Evolutionary conservation across 2,888 invertebrate genomes (phyloP), one percentile per base, ranked within the genome.

Genomic region (Phalera bucephala): DNA sequence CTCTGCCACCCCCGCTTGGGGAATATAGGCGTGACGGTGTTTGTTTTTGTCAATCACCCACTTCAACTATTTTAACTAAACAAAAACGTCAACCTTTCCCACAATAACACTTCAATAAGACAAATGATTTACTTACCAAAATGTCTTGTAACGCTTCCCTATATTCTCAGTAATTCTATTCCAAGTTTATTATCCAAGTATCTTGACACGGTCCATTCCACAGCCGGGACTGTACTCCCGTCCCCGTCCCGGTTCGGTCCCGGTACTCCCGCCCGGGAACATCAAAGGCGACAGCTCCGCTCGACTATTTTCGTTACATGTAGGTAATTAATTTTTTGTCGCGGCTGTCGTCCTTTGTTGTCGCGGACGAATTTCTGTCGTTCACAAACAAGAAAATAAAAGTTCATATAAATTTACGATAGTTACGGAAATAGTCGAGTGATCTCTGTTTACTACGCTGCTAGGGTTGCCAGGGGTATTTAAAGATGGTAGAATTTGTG

Each of bases 311-410:
- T 72, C 58, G 72, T 67, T 66, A 55, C 50, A 52, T 50, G 64
- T 66, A 62, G 52, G 74, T 76, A 81, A 84, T 83, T 80, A 82
- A 72, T 79, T 80, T 83, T 83, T 83, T 80, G 80, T 82, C 75
- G 64, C 66, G 56, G 51, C 64, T 44, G 60, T 53, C 64, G 57
- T 59, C 73, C 77, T 79, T 80, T 80, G 80, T 80, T 73, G 70
- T 75, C 47, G 38, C 39, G 51, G 48, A 54, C 45, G 44, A 51
- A 46, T 40, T 51, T 45, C 49, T 61, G 47, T 48, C 37, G 31
- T 33, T 37, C 48, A 51, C 35, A 48, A 46, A 49, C 40, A 46
- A 40, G 21, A 41, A 40, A 41, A 44, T 52, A 40, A 36, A 40
- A 37, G 39, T 38, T 46, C 51, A 34, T 34, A 54, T 28, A 35